Evolutionary conservation across 2,797 vertebrate species (phyloP).

Genomic region (Percopsis omiscomaycus): DNA sequence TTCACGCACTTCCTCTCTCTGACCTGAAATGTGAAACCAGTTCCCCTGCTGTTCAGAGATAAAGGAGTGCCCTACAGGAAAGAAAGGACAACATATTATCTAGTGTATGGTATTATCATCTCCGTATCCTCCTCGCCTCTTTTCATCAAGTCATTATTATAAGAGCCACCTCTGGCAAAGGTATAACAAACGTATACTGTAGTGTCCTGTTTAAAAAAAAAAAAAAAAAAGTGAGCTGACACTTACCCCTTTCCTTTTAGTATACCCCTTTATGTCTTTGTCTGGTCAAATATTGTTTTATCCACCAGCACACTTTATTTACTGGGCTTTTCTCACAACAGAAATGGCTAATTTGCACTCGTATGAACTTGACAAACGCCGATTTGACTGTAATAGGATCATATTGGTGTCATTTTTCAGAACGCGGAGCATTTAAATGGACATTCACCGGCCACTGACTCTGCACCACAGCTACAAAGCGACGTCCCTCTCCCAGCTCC

Average conservation of each 20-base stretch:
- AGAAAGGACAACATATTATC: slow-evolving; percentile 11
- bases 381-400: not conserved
- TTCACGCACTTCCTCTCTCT: slow-evolving; percentile 49
- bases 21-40: slow-evolving; percentile 17
- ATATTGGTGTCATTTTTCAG: slow-evolving; percentile 31
- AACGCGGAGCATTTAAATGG: slow-evolving; percentile 61
- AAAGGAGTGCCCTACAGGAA: not conserved
- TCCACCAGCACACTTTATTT: not conserved
- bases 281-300: not conserved
- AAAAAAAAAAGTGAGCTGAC: not conserved
- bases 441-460: slow-evolving; percentile 17
- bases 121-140: not conserved
- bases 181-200: not conserved
- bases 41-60: slow-evolving; percentile 36
- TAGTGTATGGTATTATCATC: not conserved
- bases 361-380: not conserved
- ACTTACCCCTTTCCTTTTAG: not conserved
- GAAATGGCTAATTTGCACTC: not conserved
- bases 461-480: slow-evolving; percentile 26
- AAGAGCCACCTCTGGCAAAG: too few species aligned
- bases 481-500: slow-evolving; percentile 38
- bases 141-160: too few species aligned
- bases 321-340: not conserved
- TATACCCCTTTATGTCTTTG: not conserved
- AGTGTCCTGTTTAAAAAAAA: not conserved